Base-by-base conservation (phyloP, 2,888 invertebrate species). In the Rhingia campestris region DNA sequence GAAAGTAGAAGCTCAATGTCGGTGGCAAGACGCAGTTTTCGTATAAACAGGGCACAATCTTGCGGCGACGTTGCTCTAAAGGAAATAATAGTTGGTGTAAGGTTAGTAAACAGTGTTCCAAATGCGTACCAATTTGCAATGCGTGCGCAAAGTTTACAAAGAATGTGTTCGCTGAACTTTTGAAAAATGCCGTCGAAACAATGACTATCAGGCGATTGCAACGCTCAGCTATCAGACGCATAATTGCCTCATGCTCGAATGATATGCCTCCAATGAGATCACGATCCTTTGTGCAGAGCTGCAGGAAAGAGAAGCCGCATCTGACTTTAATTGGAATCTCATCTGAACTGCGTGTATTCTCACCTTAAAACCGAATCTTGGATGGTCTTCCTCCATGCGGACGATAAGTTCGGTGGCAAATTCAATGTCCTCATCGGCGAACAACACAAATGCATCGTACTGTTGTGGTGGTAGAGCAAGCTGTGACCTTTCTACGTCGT, bases 401-500 rank as follows among this genome's bases (percentile, higher is more conserved):
- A 92, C 92, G 12, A 95, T 92, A 76, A 96, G 91, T 87, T 94
- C 92, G 0, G 93, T 92, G 0, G 95, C 96, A 91, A 96, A 96
- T 3, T 93, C 92, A 10, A 92, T 91, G 89, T 97, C 97, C 80
- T 95, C 95, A 51, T 95, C 94, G 0, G 95, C 95, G 87, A 94
- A 96, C 35, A 97, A 89, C 7, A 97, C 93, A 88, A 95, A 96
- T 0, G 96, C 97, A 91, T 97, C 95, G 87, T 97, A 97, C 43
- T 91, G 91, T 88, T 95, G 95, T 6, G 93, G 93, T 88, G 88
- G 91, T 81, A 91, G 89, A 5, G 93, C 93, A 87, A 90, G 88
- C 7, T 90, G 89, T 7, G 91, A 86, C 54, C 92, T 91, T 32
- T 90, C 90, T 9, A 92, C 90, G 88, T 95, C 95, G 75, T 94